phyloP scores from a whole-genome alignment of 2,113 vertebrate species.

The Corvus moneduloides region DNA sequence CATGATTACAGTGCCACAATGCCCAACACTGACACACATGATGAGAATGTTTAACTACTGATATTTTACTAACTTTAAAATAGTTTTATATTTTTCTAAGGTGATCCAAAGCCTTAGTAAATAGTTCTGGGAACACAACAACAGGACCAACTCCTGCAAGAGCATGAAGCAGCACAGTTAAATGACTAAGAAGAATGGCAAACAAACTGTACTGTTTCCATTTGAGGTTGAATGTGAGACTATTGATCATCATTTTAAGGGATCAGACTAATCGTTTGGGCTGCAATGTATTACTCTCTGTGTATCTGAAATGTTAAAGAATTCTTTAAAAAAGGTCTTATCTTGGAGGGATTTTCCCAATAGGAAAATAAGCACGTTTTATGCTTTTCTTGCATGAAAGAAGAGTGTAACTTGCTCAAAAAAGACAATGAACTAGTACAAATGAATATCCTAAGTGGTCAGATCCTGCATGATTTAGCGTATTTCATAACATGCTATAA shows the following conservation, averaged over 20 bases:
- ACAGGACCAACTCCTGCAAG: fast-evolving
- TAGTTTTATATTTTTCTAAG: neutral
- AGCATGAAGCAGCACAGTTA: neutral
- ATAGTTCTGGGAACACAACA: neutral
- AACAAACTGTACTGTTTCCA: neutral
- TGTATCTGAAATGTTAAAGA: neutral
- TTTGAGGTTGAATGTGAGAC: neutral
- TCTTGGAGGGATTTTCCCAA: neutral
- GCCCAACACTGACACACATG: fast-evolving
- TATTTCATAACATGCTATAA: neutral
- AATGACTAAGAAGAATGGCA: neutral
- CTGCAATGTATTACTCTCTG: neutral
- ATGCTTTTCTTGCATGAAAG: neutral
- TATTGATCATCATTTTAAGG: neutral
- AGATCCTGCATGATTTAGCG: neutral
- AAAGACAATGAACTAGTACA: neutral
- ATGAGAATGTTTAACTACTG: neutral
- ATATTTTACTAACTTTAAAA: neutral
- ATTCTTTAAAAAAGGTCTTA: neutral
- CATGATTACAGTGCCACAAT: neutral
- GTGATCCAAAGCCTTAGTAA: neutral
- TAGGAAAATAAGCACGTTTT: neutral
- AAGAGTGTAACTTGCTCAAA: neutral
- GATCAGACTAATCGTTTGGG: neutral
- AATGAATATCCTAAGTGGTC: neutral